phyloP scores from a whole-genome alignment of 2,888 invertebrate genomes.

The Seladonia tumulorum region DNA sequence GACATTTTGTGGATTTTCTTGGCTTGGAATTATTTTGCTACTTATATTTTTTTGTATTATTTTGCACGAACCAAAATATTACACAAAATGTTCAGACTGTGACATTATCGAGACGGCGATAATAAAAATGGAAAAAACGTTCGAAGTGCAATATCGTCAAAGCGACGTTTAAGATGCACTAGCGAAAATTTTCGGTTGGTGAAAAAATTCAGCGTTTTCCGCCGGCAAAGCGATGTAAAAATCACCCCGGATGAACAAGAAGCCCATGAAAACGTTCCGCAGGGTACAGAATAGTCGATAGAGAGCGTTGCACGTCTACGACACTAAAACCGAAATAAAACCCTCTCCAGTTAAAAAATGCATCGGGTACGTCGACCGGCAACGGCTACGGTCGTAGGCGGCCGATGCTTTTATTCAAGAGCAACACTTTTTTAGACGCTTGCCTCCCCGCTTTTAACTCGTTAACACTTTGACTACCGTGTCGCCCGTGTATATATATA shows the following conservation, averaged over 20 bases:
- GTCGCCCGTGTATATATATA: background rate
- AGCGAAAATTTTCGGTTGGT: background rate
- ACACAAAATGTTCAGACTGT: no score
- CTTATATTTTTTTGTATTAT: no score
- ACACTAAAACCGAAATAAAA: conserved; percentile 8
- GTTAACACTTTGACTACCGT: background rate
- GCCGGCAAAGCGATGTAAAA: background rate
- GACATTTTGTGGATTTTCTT: no score
- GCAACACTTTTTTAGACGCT: background rate
- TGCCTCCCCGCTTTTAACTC: conserved; percentile 7
- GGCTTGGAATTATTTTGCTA: no score
- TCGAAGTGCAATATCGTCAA: background rate
- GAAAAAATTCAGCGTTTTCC: background rate
- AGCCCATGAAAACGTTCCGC: conserved; percentile 10
- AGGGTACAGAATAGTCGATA: conserved; percentile 12
- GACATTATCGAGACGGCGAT: background rate
- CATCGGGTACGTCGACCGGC: background rate
- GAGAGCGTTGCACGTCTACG: background rate
- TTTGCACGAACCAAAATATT: no score
- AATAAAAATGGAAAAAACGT: background rate
- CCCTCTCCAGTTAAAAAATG: conserved; percentile 6
- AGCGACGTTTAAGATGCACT: background rate
- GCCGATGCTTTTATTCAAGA: conserved; percentile 6
- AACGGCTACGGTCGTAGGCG: background rate
- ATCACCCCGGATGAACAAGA: background rate